These are phyloP conservation scores for Pissodes strobi DNA, from an alignment of 1,140 invertebrate genomes.

Conservation along the genomic window DNA sequence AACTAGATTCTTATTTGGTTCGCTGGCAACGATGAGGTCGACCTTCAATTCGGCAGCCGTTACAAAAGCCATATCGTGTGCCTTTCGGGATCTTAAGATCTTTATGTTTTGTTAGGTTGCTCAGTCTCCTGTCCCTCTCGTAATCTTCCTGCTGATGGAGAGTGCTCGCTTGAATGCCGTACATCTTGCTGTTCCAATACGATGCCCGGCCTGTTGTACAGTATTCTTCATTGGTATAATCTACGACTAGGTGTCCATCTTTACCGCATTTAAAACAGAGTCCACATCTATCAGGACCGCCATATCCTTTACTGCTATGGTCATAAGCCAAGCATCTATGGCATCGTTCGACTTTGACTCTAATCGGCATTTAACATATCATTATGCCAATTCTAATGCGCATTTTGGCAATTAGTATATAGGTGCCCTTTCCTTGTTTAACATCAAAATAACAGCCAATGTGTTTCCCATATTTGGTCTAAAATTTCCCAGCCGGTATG, in stretches of 20 bases:
- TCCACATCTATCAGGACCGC: background rate
- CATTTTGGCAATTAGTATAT: background rate
- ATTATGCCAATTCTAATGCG: constrained; percentile 4
- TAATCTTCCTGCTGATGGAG: background rate
- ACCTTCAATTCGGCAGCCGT: no score
- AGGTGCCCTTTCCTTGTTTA: background rate
- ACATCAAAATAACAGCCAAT: background rate
- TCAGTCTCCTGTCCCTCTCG: background rate
- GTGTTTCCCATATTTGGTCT: no score
- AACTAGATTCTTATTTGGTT: no score
- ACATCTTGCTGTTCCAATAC: background rate
- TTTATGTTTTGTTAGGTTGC: no score
- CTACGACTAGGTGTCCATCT: background rate
- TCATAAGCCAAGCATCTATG: constrained; percentile 13
- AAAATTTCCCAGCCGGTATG: no score
- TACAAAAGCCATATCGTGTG: no score
- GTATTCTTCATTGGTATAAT: background rate
- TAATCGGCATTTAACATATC: background rate
- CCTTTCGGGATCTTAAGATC: no score
- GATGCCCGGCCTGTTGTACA: constrained; percentile 10
- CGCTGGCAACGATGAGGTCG: no score
- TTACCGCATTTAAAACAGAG: constrained; percentile 21
- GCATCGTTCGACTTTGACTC: background rate
- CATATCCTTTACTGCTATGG: background rate
- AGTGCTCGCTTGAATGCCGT: background rate